A percentile compares a stretch with the other conserved stretches of the same genome.
Evolutionary conservation across 2,888 invertebrate genomes (phyloP).

Genomic region (Dryobotodes eremita): DNA sequence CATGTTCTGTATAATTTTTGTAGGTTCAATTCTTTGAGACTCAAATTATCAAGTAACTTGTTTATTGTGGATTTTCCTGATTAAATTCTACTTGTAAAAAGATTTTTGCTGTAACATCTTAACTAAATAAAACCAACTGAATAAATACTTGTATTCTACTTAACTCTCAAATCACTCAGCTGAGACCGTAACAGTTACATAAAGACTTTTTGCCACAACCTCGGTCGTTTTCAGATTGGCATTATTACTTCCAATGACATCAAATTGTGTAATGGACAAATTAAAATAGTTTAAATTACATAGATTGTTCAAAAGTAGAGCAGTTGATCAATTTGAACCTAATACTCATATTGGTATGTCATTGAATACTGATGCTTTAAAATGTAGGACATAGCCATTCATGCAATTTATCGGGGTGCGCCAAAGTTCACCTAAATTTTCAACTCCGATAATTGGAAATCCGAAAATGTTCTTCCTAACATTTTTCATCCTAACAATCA

Average conservation of each 20-base stretch:
- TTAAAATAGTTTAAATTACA: constrained; percentile 24
- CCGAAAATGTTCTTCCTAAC: too few relatives aligned
- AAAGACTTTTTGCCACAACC: constrained; percentile 56
- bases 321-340: constrained; percentile 42
- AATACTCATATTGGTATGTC: constrained; percentile 42
- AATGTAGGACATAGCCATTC: constrained; percentile 54
- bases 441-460: too few relatives aligned
- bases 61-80: background rate
- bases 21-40: background rate
- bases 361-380: constrained; percentile 47
- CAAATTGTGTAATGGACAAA: constrained; percentile 44
- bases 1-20: background rate
- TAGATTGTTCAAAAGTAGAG: constrained; percentile 35
- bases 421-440: too few relatives aligned
- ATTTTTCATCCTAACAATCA: too few relatives aligned
- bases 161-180: constrained; percentile 26
- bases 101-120: background rate
- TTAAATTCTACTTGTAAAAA: background rate
- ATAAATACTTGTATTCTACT: constrained; percentile 11
- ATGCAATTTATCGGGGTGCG: constrained; percentile 35
- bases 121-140: background rate
- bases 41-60: background rate
- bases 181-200: constrained; percentile 51
- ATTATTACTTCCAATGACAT: constrained; percentile 33
- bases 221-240: background rate